A percentile compares a stretch with the other conserved stretches of the same genome.
Evolutionary conservation across 2,113 vertebrate species (phyloP).

Genomic region (Actinemys pallida): DNA sequence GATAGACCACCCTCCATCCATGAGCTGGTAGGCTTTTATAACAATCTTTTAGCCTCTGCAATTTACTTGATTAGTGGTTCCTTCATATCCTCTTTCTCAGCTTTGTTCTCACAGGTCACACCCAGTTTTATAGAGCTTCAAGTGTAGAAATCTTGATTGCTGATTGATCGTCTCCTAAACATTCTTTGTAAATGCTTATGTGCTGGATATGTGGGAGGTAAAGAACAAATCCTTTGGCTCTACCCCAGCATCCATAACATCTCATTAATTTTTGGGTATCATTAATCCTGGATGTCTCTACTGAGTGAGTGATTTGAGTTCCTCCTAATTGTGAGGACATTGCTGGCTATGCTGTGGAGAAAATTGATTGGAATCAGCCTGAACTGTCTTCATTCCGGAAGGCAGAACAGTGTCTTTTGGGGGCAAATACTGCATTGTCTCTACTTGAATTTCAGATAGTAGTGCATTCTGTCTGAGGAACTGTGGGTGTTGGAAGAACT

Average conservation of each 20-base stretch:
- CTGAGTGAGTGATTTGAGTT: not conserved
- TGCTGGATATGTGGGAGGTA: not conserved
- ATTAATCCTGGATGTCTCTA: constrained; percentile 11
- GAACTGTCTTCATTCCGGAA: not conserved
- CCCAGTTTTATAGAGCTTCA: not conserved
- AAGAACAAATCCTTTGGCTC: not conserved
- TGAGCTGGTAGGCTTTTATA: not conserved
- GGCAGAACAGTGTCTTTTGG: not conserved
- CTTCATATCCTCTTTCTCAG: not conserved
- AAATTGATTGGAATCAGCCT: constrained; percentile 12
- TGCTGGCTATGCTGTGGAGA: constrained; percentile 8
- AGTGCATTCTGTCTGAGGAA: not conserved
- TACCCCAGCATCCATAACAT: not conserved
- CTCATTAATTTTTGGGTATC: not conserved
- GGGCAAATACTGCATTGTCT: not conserved
- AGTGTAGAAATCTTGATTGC: not conserved
- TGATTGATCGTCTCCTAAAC: not conserved
- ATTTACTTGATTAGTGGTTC: not conserved
- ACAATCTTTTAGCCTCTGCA: not conserved
- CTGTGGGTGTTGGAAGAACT: not conserved
- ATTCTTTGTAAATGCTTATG: not conserved
- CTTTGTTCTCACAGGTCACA: not conserved
- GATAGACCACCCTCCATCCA: not conserved
- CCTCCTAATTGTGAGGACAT: not conserved
- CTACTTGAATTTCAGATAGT: constrained; percentile 4